Conservation (phyloP, 2,797 vertebrate genomes). For the Pygocentrus nattereri region DNA sequence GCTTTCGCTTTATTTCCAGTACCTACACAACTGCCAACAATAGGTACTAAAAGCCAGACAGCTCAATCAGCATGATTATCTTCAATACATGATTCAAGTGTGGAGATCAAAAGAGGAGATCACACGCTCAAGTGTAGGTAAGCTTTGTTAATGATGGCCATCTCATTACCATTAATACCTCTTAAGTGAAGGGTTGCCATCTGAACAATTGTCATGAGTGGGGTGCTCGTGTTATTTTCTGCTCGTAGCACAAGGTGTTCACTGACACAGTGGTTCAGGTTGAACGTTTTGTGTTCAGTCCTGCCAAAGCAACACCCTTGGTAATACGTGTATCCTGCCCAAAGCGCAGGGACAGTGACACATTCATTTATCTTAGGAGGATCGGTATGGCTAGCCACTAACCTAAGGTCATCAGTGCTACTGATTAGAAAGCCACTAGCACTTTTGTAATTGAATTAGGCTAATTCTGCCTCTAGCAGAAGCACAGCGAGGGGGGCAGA, state of each 20-base stretch:
- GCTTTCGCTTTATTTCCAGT: slow-evolving; percentile 49
- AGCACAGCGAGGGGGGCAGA: slow-evolving; percentile 5
- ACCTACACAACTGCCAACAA: slow-evolving; percentile 31
- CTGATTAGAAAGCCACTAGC: slow-evolving; percentile 27
- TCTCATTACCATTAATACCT: slow-evolving; percentile 39
- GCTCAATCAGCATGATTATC: slow-evolving; percentile 31
- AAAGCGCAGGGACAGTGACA: not conserved
- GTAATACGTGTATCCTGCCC: not conserved
- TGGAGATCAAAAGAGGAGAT: slow-evolving; percentile 48
- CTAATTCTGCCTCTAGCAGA: slow-evolving; percentile 15
- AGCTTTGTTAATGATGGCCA: slow-evolving; percentile 29
- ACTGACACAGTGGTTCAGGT: not conserved
- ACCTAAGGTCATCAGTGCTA: slow-evolving; percentile 12
- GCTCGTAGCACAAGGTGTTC: not conserved
- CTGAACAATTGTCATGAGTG: slow-evolving; percentile 7
- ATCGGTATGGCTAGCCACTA: slow-evolving; percentile 24
- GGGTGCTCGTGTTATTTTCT: slow-evolving; percentile 35
- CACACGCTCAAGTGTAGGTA: slow-evolving; percentile 38
- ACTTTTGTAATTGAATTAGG: slow-evolving; percentile 49
- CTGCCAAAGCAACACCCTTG: not conserved
- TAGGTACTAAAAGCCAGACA: slow-evolving; percentile 29
- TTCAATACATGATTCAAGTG: slow-evolving; percentile 34
- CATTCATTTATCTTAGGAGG: slow-evolving; percentile 17
- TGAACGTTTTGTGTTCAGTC: not conserved
- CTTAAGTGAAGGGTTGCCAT: slow-evolving; percentile 10